Base-by-base conservation (phyloP, 2,113 vertebrate genomes). In the Larimichthys crocea region DNA sequence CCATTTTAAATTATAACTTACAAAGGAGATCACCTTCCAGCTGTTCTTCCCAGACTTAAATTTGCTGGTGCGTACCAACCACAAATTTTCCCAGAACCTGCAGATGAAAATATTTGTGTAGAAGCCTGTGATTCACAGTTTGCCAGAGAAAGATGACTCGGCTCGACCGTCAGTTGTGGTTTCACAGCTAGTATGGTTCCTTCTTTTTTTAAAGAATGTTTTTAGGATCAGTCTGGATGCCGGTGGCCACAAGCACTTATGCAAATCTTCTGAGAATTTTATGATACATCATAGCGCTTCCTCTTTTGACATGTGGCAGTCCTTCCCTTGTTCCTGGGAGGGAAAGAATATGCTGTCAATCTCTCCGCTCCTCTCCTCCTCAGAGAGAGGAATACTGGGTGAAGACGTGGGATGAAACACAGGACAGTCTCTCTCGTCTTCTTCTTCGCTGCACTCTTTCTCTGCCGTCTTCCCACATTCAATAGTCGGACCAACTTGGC, bases 251-350 rank as follows among this genome's bases (percentile, higher is more conserved):
- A 9, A 57, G 69, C 20, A 40, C 40, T 26, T 20, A 17, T n/a
- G 63, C 14, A 74, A 75, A 22, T 84, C 73, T 63, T 22, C 26
- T 31, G 26, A 46, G 48, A 63, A 55, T 55, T 24, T 65, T n/a
- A n/a, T 3, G 10, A 55, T 55, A 20, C 26, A 17, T 93, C 79
- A 94, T 42, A 92, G 75, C 22, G 19, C 84, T 72, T 96, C 95
- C 77, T 95, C 95, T 89, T 94, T 95, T 4, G 95, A 96, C 56
- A 95, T n/a, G 17, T 94, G 94, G 53, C 76, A 92, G 84, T 95
- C 94, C 49, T 95, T 95, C 8, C 95, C 95, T 76, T 95, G 93
- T 73, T 96, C 95, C 70, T 96, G 95, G 2, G 82, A 95, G 22
- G 95, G 95, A 59, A 95, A 94, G 81, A 93, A 94, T 26, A 91